Percentiles rank a stretch among this genome's conserved stretches.
Conservation (phyloP, 2,888 invertebrate genomes). For the Cyclophora punctaria region DNA sequence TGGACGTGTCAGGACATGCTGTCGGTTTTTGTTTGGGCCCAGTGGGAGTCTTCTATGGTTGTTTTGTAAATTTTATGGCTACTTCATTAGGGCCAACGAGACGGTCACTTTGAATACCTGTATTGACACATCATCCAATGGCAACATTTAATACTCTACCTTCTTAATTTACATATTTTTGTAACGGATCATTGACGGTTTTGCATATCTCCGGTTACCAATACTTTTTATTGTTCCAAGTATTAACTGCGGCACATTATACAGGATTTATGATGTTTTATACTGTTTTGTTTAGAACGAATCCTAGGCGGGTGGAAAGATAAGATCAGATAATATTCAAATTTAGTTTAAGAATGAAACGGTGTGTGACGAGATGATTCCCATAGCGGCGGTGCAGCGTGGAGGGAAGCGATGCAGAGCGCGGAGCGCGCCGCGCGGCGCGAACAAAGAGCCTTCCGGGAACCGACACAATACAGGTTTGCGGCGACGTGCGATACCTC, state of each 20-base stretch:
- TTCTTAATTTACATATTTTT: no score
- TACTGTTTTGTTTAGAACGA: no score
- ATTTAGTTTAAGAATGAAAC: conserved; percentile 14
- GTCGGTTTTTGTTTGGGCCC: conserved; percentile 54
- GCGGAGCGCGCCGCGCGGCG: conserved; percentile 40
- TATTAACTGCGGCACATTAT: no score
- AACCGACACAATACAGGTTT: conserved; percentile 73
- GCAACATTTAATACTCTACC: neutral
- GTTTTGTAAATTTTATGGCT: conserved; percentile 65
- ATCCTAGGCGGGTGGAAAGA: no score
- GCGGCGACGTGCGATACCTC: conserved; percentile 72
- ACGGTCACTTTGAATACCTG: conserved; percentile 40
- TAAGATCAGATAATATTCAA: neutral
- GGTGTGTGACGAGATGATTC: conserved; percentile 32
- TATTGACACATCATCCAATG: conserved; percentile 50
- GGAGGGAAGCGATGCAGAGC: conserved; percentile 30
- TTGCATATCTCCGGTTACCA: no score
- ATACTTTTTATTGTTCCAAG: no score
- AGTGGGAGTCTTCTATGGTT: conserved; percentile 52
- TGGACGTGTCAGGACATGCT: conserved; percentile 67
- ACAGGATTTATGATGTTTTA: no score
- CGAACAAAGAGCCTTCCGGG: conserved; percentile 72
- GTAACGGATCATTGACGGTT: no score
- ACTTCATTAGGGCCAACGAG: conserved; percentile 56
- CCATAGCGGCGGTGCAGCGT: conserved; percentile 34